Base-by-base conservation (phyloP, 2,888 invertebrate species). In the Hoplodrina ambigua region DNA sequence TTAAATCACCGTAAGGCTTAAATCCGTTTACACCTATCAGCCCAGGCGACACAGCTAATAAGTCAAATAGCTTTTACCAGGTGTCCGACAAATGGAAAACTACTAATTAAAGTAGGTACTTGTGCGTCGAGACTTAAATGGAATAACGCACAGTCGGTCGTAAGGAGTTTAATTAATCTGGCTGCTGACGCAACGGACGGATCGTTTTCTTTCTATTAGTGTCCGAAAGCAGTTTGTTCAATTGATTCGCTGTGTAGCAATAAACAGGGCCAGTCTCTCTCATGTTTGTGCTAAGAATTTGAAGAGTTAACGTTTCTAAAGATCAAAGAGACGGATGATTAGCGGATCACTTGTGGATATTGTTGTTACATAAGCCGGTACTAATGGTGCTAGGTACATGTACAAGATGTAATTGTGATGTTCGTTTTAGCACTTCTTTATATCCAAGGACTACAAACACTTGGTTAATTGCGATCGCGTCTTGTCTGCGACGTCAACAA, bases 101-200 rank as follows among this genome's bases (percentile, higher is more conserved):
- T 91, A 92, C 94, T 95, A 94, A 94, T 95, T 95, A 94, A 94
- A 93, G 90, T 87, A 80, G 82, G 85, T 92, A 93, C 90, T 93
- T 91, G 88, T 84, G 82, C 86, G 74, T 82, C 66, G 87, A 87
- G 89, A 90, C 88, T 89, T 91, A 91, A 94, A 94, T 93, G 90
- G 92, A 90, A 91, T 87, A 89, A 89, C 85, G 88, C 89, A 88
- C 88, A 87, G 85, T 90, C 82, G 88, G 86, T 90, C 90, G 91
- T 92, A 92, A 91, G 89, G 91, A 93, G 90, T 93, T 93, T 94
- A 94, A 95, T 95, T 94, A 94, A 94, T 94, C 92, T 89, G 88
- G 85, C 85, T 85, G 85, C 89, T 92, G 93, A 93, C 90, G 94
- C 89, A 93, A 93, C 85, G 81, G 80, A 86, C 86, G 82, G 88